Percentiles rank a stretch among this genome's conserved stretches.
These are phyloP conservation scores for Nesidiocoris tenuis DNA, from an alignment of 2,888 invertebrate species.

Conservation along the genomic window DNA sequence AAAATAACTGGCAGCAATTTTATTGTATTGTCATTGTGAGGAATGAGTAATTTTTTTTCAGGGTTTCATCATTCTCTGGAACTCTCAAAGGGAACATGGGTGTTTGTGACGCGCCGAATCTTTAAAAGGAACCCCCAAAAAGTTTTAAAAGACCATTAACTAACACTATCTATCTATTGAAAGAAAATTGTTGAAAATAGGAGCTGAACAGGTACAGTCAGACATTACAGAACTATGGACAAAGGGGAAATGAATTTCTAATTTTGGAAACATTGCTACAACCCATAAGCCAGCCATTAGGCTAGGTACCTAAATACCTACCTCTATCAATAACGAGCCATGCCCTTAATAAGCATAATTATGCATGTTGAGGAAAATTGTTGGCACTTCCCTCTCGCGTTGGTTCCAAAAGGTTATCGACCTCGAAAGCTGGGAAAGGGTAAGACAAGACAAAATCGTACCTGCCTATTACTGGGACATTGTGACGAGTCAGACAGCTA, in stretches of 20 bases:
- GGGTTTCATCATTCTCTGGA: too few relatives aligned
- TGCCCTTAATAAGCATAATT: not conserved
- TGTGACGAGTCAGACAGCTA: not conserved
- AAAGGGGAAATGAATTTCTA: not conserved
- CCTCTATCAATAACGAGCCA: not conserved
- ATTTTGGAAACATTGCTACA: not conserved
- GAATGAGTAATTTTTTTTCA: too few relatives aligned
- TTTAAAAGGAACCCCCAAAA: too few relatives aligned
- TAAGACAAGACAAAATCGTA: not conserved
- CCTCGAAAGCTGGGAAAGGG: not conserved
- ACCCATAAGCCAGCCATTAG: not conserved
- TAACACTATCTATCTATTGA: too few relatives aligned
- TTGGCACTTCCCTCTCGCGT: not conserved
- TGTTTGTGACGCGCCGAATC: too few relatives aligned
- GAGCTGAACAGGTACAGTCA: too few relatives aligned
- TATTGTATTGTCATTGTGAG: too few relatives aligned
- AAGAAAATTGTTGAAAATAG: too few relatives aligned
- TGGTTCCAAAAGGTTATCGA: not conserved
- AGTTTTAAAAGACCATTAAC: too few relatives aligned
- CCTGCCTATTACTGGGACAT: not conserved
- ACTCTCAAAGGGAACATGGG: too few relatives aligned
- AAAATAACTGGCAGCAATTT: too few relatives aligned
- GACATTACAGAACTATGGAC: too few relatives aligned
- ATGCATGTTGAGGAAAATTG: not conserved
- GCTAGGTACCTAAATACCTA: not conserved